phyloP scores from a whole-genome alignment of 2,888 invertebrate genomes.

The Anagyrus pseudococci region DNA sequence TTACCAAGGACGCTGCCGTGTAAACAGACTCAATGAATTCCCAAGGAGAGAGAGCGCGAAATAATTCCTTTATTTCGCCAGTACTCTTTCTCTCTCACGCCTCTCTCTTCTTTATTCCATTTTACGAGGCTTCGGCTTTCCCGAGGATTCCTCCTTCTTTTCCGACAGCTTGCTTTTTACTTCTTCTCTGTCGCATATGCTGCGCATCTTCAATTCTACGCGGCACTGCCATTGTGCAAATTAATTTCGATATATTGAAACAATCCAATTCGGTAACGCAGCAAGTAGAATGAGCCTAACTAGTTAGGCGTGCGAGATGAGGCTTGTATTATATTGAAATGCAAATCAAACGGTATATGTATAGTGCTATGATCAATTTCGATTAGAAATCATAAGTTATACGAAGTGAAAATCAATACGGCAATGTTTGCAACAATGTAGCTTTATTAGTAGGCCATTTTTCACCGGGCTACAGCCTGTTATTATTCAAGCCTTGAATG shows the following conservation, averaged over 20 bases:
- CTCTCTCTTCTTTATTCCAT: conserved; percentile 16
- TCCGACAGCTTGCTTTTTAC: background rate
- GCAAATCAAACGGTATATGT: no score
- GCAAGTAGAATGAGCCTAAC: no score
- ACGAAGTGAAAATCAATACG: conserved; percentile 28
- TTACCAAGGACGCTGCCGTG: conserved; percentile 51
- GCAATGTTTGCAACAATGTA: conserved; percentile 16
- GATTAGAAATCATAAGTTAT: no score
- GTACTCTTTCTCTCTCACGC: no score
- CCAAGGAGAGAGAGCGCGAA: conserved; percentile 38
- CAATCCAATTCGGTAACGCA: no score
- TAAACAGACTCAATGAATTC: conserved; percentile 53
- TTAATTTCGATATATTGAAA: no score
- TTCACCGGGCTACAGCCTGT: conserved; percentile 16
- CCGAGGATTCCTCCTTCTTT: background rate
- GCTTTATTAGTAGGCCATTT: conserved; percentile 13
- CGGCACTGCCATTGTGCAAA: no score
- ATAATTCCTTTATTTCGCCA: conserved; percentile 37
- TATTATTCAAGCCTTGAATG: conserved; percentile 26
- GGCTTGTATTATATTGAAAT: no score
- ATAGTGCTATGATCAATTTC: no score
- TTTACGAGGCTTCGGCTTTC: conserved; percentile 3
- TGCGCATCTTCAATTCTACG: no score
- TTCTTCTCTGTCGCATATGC: no score
- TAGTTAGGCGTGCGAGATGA: no score